Evolutionary conservation across 1,140 invertebrate species (phyloP), one percentile per base, ranked within the genome.

Genomic region (Tetramorium simillimum): DNA sequence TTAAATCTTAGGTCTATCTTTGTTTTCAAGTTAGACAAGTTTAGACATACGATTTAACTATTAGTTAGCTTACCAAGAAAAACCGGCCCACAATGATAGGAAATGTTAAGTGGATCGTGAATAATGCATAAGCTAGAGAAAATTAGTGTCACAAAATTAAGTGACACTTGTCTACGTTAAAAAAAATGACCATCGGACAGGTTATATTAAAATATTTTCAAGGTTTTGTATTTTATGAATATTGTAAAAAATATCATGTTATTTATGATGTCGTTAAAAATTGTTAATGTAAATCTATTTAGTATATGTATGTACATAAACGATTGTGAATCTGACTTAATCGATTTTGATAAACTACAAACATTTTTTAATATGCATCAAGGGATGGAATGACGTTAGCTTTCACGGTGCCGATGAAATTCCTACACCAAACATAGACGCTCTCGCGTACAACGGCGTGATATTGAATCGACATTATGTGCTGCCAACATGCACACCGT

Each of bases 371-470:
- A 77, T 65, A 65, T 37, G 9, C 16, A 3, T 62, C 2, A 4
- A 18, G 97, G 97, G 97, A 0, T 97, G 96, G 96, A 97, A 97
- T 92, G 97, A 97, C 92, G 96, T 97, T 3, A 96, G 97, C 88
- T 97, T 97, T 91, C 97, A 97, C 90, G 97, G 97, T 1, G 96
- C 96, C 1, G 92, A 96, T 75, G 95, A 97, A 92, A 96, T 97
- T 89, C 96, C 96, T 21, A 97, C 97, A 3, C 97, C 97, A 16
- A 97, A 97, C 88, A 96, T 97, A 49, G 97, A 97, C 90, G 95
- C 96, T 4, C 92, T 97, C 28, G 97, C 96, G 0, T 96, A 96
- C 81, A 95, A 95, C 85, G 97, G 97, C 0, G 93, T 96, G 0
- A 96, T 97, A 86, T 91, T 97, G 4, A 96, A 96, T 85, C 95